These are phyloP conservation scores for Tiphia femorata DNA, from an alignment of 2,888 invertebrate genomes.

Conservation along the genomic window DNA sequence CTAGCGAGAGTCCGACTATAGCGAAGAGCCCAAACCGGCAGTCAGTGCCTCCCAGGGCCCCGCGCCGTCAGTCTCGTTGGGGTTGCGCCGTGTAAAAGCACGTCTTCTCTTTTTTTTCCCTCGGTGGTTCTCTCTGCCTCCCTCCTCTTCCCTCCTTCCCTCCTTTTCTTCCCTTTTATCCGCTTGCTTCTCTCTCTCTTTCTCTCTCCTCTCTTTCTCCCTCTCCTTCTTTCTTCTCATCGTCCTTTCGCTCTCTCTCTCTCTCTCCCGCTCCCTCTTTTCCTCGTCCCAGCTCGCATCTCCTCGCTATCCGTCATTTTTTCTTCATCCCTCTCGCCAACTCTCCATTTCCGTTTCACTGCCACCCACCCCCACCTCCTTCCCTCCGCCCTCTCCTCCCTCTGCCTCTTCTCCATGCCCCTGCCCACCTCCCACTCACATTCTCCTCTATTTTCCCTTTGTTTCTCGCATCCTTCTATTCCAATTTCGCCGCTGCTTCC, in stretches of 20 bases:
- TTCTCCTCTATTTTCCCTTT: constrained; percentile 6
- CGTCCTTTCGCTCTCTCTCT: constrained; percentile 1
- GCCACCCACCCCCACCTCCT: background rate
- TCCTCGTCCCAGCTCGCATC: background rate
- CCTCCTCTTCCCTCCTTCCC: constrained; percentile 23
- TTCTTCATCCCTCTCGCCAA: background rate
- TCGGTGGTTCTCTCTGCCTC: constrained; percentile 22
- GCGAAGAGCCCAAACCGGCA: constrained; percentile 41
- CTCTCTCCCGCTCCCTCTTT: background rate
- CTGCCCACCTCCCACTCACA: constrained; percentile 6
- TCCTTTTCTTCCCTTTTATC: constrained; percentile 3
- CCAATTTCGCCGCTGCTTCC: background rate
- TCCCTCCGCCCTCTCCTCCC: background rate
- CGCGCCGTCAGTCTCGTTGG: constrained; percentile 59
- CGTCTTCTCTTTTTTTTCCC: constrained; percentile 11
- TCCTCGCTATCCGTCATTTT: background rate
- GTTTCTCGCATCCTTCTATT: constrained; percentile 6
- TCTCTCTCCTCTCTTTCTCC: background rate
- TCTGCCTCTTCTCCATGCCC: constrained; percentile 6
- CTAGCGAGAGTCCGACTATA: constrained; percentile 33
- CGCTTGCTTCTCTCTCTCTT: constrained; percentile 10
- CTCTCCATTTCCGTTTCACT: too few relatives aligned
- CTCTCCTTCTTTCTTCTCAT: background rate
- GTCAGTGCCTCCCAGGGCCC: constrained; percentile 65
- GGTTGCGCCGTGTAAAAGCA: constrained; percentile 41